These are phyloP conservation scores for Apostichopus parvimensis DNA, from an alignment of 35 echinoderm and acorn worm genomes.

Conservation along the genomic window DNA sequence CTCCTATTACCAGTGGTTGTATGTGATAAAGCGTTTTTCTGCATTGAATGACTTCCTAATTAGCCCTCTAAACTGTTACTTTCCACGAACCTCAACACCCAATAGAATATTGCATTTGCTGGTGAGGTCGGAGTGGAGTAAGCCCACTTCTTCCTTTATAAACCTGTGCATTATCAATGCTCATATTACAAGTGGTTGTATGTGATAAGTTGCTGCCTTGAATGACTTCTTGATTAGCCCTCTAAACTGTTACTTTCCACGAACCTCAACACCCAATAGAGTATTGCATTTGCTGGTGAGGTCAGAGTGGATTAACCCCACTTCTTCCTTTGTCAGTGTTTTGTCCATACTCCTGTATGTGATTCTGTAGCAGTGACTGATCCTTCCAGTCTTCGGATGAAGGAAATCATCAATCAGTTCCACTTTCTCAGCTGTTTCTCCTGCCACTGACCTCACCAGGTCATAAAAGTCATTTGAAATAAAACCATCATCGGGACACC, in stretches of 20 bases:
- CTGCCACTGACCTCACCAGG: constrained; percentile 74
- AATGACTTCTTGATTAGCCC: no score
- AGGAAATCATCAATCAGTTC: constrained; percentile 83
- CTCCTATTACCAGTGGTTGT: constrained; percentile 30
- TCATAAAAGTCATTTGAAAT: constrained; percentile 93
- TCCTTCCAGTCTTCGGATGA: constrained; percentile 80
- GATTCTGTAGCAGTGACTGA: constrained; percentile 87
- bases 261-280: constrained; percentile 65
- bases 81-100: constrained; percentile 66
- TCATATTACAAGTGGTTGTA: constrained; percentile 2
- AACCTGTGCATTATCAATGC: constrained; percentile 83
- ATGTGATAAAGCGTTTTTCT: no score
- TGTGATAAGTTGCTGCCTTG: no score
- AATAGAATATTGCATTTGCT: constrained; percentile 52
- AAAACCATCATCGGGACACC: constrained; percentile 75
- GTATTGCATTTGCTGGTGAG: constrained; percentile 58
- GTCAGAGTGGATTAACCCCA: constrained; percentile 60
- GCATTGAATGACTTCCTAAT: no score
- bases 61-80: neutral
- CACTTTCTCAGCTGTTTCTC: constrained; percentile 85
- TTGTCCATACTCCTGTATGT: constrained; percentile 92
- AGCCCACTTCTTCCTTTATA: constrained; percentile 62
- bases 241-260: constrained; percentile 15
- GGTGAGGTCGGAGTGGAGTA: constrained; percentile 62
- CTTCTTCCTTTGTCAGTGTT: constrained; percentile 83